A percentile compares a stretch with the other conserved stretches of the same genome.
Conservation (phyloP, 2,797 vertebrate species). For the Gobionotothen gibberifrons region DNA sequence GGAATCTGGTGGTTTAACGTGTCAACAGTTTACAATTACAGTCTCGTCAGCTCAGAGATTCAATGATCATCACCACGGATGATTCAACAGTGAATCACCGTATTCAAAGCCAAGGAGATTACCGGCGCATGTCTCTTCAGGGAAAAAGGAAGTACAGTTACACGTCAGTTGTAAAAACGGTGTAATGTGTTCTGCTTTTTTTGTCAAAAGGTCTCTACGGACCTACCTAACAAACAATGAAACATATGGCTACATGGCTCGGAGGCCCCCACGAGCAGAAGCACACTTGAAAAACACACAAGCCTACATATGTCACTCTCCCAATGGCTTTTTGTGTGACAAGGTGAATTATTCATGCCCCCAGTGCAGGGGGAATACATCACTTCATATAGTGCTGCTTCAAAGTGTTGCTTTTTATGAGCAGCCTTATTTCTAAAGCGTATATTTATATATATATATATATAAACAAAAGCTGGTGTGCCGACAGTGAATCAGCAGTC, state of each 20-base stretch:
- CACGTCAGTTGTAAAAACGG: constrained; percentile 45
- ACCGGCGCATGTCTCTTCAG: constrained; percentile 44
- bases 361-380: constrained; percentile 71
- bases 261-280: constrained; percentile 45
- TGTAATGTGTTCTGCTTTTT: constrained; percentile 47
- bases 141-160: constrained; percentile 46
- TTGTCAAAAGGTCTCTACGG: constrained; percentile 31
- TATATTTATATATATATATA: constrained; percentile 73
- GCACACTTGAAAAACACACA: constrained; percentile 65
- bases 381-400: constrained; percentile 69
- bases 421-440: constrained; percentile 87
- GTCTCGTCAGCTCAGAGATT: constrained; percentile 62
- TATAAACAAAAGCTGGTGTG: constrained; percentile 87
- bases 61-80: constrained; percentile 66
- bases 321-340: constrained; percentile 73
- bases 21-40: constrained; percentile 78
- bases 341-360: constrained; percentile 78
- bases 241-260: constrained; percentile 73
- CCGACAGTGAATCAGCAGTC: constrained; percentile 87
- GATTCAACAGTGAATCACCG: constrained; percentile 76
- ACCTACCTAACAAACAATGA: constrained; percentile 57
- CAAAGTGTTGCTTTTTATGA: constrained; percentile 81
- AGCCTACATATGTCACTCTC: constrained; percentile 78
- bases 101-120: constrained; percentile 66
- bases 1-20: constrained; percentile 74